Evolutionary conservation across 2,797 vertebrate genomes (phyloP).

Genomic region (Lagodon rhomboides): DNA sequence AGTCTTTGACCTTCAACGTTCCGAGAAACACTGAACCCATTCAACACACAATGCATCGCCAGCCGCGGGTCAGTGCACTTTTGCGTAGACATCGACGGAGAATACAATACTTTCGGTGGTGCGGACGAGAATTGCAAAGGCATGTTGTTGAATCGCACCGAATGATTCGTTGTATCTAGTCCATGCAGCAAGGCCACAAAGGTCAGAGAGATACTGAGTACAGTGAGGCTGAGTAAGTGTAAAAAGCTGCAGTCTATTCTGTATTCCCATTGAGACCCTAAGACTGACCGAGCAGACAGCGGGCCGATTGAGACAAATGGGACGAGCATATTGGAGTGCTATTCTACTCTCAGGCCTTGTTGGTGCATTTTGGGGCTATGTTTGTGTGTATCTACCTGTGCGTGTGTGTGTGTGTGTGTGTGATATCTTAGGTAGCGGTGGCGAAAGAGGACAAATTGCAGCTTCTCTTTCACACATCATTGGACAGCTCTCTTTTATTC

Average conservation of each 20-base stretch:
- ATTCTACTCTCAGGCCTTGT: conserved; percentile 60
- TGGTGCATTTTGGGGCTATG: conserved; percentile 63
- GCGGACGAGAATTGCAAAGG: conserved; percentile 38
- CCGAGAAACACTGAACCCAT: conserved; percentile 10
- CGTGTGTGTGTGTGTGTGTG: conserved; percentile 25
- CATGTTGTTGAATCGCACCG: conserved; percentile 37
- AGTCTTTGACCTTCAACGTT: conserved; percentile 39
- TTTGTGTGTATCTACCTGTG: conserved; percentile 43
- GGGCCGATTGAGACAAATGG: conserved; percentile 83
- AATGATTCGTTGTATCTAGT: conserved; percentile 53
- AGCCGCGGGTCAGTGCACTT: conserved; percentile 5
- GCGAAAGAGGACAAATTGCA: conserved; percentile 68
- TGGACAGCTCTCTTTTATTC: conserved; percentile 71
- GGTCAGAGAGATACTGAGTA: conserved; percentile 70
- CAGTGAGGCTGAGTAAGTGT: conserved; percentile 72
- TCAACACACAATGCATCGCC: conserved; percentile 25
- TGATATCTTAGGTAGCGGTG: conserved; percentile 54
- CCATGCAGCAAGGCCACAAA: conserved; percentile 66
- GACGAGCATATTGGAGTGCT: conserved; percentile 66
- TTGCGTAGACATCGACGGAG: conserved; percentile 30
- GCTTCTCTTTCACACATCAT: conserved; percentile 79
- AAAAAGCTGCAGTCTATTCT: conserved; percentile 79
- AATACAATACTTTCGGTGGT: conserved; percentile 31
- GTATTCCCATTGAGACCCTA: conserved; percentile 75
- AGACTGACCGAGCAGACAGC: conserved; percentile 78